Conservation (phyloP, 2,797 vertebrate genomes). For the Benthosema pterotum region DNA sequence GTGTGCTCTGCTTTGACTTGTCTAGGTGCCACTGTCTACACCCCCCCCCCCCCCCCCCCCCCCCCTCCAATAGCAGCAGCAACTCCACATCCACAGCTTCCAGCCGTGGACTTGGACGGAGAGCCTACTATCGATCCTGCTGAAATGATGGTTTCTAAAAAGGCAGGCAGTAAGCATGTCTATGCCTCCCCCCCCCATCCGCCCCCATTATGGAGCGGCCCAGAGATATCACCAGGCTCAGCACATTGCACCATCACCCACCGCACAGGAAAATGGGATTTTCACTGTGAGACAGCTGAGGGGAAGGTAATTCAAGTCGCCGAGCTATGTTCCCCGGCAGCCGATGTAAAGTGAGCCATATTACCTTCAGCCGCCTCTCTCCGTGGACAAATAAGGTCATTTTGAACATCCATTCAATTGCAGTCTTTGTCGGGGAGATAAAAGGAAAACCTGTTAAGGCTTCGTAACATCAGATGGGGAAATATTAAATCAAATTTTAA, state of each 20-base stretch:
- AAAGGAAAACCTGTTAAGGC: not conserved
- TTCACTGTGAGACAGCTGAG: constrained; percentile 80
- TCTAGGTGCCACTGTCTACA: constrained; percentile 70
- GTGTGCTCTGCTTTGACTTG: constrained; percentile 63
- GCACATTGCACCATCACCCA: constrained; percentile 79
- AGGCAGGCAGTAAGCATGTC: constrained; percentile 81
- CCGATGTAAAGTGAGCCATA: constrained; percentile 77
- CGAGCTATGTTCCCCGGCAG: constrained; percentile 64
- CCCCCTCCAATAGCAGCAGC: constrained; percentile 48
- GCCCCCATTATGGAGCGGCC: constrained; percentile 65
- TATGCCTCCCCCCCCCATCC: constrained; percentile 49
- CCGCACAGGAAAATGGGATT: constrained; percentile 81
- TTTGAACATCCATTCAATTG: constrained; percentile 49
- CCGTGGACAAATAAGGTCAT: constrained; percentile 71
- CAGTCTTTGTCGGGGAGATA: constrained; percentile 26
- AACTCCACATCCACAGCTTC: constrained; percentile 56
- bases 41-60: constrained; percentile 36
- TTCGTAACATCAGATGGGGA: constrained; percentile 28
- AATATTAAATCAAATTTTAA: constrained; percentile 20
- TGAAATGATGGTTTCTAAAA: constrained; percentile 81
- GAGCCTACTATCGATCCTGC: constrained; percentile 74
- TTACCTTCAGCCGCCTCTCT: constrained; percentile 77
- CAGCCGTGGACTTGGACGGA: constrained; percentile 73
- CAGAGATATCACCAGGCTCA: constrained; percentile 81
- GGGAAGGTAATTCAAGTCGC: constrained; percentile 81